phyloP scores from a whole-genome alignment of 35 echinoderm and acorn worm genomes.

The Apostichopus californicus region DNA sequence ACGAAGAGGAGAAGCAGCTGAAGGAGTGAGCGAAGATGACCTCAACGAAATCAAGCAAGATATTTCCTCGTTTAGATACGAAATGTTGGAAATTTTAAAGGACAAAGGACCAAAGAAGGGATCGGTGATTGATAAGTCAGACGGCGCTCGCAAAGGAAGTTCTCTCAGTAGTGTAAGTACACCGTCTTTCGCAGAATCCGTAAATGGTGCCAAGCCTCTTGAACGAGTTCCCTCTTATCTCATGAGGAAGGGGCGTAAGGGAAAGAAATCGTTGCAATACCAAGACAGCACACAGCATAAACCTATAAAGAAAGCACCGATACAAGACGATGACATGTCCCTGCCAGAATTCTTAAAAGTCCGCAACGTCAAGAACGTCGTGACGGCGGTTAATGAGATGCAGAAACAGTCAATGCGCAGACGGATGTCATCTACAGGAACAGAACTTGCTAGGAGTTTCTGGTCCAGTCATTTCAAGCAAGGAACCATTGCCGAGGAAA shows the following conservation, averaged over 20 bases:
- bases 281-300: constrained; percentile 55
- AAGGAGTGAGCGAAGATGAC: constrained; percentile 96
- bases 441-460: constrained; percentile 26
- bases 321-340: constrained; percentile 87
- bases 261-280: constrained; percentile 72
- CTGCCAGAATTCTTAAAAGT: constrained; percentile 96
- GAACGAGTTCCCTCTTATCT: constrained; percentile 83
- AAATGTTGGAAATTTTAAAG: constrained; percentile 90
- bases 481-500: constrained; percentile 51
- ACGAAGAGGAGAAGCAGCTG: constrained; percentile 79
- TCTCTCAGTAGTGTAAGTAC: not conserved
- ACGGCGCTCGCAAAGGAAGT: not conserved
- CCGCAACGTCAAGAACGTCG: constrained; percentile 94
- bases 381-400: constrained; percentile 90
- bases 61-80: constrained; percentile 87
- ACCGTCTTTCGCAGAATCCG: constrained; percentile 10
- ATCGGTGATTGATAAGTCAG: not conserved
- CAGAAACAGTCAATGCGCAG: constrained; percentile 81
- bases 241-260: constrained; percentile 80
- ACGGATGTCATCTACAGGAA: constrained; percentile 44
- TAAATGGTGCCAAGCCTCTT: constrained; percentile 39
- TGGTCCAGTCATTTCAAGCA: constrained; percentile 11
- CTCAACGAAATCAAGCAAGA: constrained; percentile 99
- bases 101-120: constrained; percentile 31
- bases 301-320: constrained; percentile 78